Base-by-base conservation (phyloP, 2,113 vertebrate species). In the Prinia subflava region DNA sequence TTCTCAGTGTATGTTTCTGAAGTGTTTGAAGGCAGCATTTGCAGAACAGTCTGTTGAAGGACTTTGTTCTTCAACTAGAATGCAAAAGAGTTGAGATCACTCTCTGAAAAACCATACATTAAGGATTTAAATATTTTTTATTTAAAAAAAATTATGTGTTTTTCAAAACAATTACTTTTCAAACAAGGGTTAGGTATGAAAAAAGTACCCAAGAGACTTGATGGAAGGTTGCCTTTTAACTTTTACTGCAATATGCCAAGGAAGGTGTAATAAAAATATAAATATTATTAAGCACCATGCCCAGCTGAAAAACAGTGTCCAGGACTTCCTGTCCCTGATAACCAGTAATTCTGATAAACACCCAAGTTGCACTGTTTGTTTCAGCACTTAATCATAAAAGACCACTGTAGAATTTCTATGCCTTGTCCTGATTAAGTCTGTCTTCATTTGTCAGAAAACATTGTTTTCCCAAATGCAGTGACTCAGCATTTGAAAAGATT, bases 401-500 rank as follows among this genome's bases (percentile, higher is more conserved):
- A 44, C 20, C 60, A 13, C 19, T n/a, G 5, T 50, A 57, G 49
- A 15, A 60, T 79, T 65, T 76, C 39, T 89, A 77, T 91, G 17
- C 10, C 24, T 90, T 90, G 64, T 94, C 42, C 44, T 88, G 59
- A 74, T 91, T 88, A 92, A 83, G 35, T 94, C 87, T 80, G 35
- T 78, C 64, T 83, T 92, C 27, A 46, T 95, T 93, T 90, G 47
- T 83, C 52, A 44, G 69, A 75, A 94, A 92, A 60, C 14, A n/a
- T 31, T 74, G 19, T 88, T 95, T 90, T 94, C 37, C 20, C 83
- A 64, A 68, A 44, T 80, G 49, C 20, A 63, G 3, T 90, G 82
- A 95, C 71, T 95, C 79, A 80, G 85, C 92, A 78, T 88, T 89
- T 90, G 56, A 68, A 95, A 94, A 94, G 79, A 68, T 81, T 81